Evolutionary conservation across 2,888 invertebrate species (phyloP), one percentile per base, ranked within the genome.

Genomic region (Drosophila ochracea): DNA sequence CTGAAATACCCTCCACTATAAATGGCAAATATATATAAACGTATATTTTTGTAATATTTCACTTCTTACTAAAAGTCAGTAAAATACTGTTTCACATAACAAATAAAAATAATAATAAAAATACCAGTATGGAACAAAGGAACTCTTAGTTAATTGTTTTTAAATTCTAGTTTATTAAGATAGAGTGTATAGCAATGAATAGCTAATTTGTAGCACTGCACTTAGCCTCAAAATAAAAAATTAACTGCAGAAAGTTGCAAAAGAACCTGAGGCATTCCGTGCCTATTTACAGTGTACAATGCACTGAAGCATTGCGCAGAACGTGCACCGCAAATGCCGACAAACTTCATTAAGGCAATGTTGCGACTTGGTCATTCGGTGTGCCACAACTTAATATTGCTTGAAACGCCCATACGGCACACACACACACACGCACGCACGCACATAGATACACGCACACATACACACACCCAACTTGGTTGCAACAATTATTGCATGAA

Each of bases 401-500:
- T 70, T 74, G 82, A 66, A 77, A 77, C 80, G 80, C 88, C 88
- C 83, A 76, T 49, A 13, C 58, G 21, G 16, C 37, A 59, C 47
- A 62, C 53, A 77, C 66, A 47, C 66, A 47, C 53, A 50, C 47
- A 65, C 35, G 64, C 57, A 55, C 62, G 73, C 37, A 59, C 52
- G 76, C 55, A 68, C 43, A 7, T 9, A 47, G 2, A 47, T 19
- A 25, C 25, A 76, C 85, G 5, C 10, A 67, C 43, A 55, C 41
- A 58, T n/a, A n/a, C 41, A 31, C 31, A 54, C 33, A 64, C 25
- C 47, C 28, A 35, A 72, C 86, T 82, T 83, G 83, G 74, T 81
- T 89, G 91, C 90, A 91, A 91, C 92, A 88, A 90, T 91, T 91
- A 90, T 80, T 79, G 83, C 90, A 90, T 91, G 91, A 89, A 92